phyloP scores from a whole-genome alignment of 2,888 invertebrate genomes.

The Enchytraeus crypticus region DNA sequence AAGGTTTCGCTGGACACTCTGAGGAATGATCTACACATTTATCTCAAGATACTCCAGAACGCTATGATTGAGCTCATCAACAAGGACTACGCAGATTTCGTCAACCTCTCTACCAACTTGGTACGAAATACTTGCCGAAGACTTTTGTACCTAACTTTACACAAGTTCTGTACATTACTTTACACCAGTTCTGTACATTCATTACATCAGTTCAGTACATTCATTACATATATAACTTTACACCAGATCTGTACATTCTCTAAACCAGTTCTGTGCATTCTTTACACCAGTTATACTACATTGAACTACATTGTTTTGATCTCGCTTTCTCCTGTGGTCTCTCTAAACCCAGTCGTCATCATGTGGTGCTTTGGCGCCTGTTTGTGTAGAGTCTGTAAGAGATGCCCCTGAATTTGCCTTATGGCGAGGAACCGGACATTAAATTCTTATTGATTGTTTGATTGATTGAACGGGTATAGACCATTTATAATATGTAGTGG shows the following conservation, averaged over 20 bases:
- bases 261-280: not conserved
- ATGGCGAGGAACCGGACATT: too few species aligned
- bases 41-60: slow-evolving; percentile 78
- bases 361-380: too few species aligned
- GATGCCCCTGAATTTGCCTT: too few species aligned
- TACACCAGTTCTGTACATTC: not conserved
- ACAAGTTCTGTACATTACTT: not conserved
- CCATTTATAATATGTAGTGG: too few species aligned
- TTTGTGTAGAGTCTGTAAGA: too few species aligned
- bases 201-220: not conserved
- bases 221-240: not conserved
- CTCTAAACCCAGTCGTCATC: too few species aligned
- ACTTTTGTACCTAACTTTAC: not conserved
- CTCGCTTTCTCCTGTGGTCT: too few species aligned
- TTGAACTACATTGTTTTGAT: too few species aligned
- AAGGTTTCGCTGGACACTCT: slow-evolving; percentile 71
- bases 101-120: slow-evolving; percentile 86
- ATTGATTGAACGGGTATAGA: too few species aligned
- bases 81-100: slow-evolving; percentile 94
- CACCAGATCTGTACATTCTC: not conserved
- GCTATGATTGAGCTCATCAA: slow-evolving; percentile 96
- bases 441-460: too few species aligned
- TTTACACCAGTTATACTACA: not conserved
- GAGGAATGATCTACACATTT: slow-evolving; percentile 78
- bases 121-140: slow-evolving; percentile 46